These are phyloP conservation scores for Cercocebus atys DNA, from an alignment of 2,113 vertebrate species.

Conservation along the genomic window DNA sequence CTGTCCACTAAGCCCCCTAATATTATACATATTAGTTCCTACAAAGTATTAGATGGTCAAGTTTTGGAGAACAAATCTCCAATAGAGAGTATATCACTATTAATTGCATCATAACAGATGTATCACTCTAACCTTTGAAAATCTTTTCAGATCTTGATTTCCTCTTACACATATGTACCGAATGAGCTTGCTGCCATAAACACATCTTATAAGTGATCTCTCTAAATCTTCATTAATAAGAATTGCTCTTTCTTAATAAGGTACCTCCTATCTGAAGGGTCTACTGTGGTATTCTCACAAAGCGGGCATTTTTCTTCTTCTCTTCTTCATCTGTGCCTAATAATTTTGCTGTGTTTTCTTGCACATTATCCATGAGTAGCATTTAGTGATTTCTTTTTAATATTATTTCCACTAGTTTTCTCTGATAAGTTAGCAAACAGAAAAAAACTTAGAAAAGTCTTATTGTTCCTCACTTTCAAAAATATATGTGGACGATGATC, in stretches of 20 bases:
- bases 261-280: neutral
- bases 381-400: neutral
- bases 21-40: neutral
- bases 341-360: neutral
- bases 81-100: neutral
- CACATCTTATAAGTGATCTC: neutral
- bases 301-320: neutral
- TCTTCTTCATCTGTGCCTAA: neutral
- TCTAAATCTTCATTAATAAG: neutral
- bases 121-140: neutral
- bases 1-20: neutral
- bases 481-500: neutral
- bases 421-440: neutral
- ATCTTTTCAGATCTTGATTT: neutral
- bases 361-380: neutral
- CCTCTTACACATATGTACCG: neutral
- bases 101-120: neutral
- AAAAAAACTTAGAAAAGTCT: neutral
- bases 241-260: neutral
- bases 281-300: neutral
- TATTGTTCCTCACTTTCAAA: neutral
- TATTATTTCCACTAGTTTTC: neutral
- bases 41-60: neutral
- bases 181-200: neutral
- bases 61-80: neutral